Evolutionary conservation across 2,113 vertebrate species (phyloP).

Genomic region (Sitta europaea): DNA sequence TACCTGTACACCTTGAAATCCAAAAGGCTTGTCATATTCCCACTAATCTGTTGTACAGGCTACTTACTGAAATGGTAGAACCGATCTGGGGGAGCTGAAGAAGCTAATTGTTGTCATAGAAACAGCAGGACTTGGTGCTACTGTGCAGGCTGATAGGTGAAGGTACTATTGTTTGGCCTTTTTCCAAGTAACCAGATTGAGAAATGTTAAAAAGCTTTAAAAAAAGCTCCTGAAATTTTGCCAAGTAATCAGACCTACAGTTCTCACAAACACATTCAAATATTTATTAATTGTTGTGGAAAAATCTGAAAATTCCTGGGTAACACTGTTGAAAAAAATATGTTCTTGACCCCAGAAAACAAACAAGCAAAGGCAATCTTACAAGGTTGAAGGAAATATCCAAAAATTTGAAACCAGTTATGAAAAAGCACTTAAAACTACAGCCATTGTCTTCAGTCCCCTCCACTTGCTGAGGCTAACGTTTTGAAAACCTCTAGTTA

Average conservation of each 20-base stretch:
- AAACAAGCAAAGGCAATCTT: neutral
- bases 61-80: neutral
- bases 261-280: neutral
- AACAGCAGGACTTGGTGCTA: constrained; percentile 34
- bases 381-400: neutral
- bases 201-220: neutral
- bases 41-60: neutral
- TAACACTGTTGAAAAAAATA: neutral
- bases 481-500: neutral
- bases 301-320: neutral
- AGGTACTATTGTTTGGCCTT: neutral
- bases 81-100: neutral
- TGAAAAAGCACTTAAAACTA: neutral
- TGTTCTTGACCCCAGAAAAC: neutral
- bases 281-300: neutral
- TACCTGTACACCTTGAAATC: neutral
- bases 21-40: neutral
- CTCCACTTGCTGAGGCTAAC: neutral
- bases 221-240: neutral
- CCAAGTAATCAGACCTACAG: neutral
- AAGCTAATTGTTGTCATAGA: constrained; percentile 62
- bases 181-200: constrained; percentile 42
- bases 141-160: neutral
- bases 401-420: neutral
- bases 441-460: neutral